These are phyloP conservation scores for Ypsolopha sequella DNA, from an alignment of 2,888 invertebrate genomes.

Conservation along the genomic window DNA sequence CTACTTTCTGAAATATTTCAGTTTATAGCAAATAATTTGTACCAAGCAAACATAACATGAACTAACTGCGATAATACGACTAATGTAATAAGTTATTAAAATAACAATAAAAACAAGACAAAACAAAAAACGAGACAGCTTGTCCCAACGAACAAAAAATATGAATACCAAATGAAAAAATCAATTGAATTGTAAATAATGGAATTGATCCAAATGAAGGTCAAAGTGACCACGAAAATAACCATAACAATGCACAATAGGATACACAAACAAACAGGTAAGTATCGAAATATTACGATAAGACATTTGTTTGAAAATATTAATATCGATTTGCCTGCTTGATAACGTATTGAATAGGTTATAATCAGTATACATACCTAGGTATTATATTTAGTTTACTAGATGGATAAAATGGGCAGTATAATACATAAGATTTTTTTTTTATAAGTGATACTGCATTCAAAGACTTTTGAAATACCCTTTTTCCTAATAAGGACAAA, in stretches of 20 bases:
- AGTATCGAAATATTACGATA: too few relatives aligned
- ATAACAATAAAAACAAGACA: conserved; percentile 1
- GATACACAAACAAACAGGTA: background rate
- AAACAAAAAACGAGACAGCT: background rate
- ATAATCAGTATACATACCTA: too few relatives aligned
- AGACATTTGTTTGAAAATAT: too few relatives aligned
- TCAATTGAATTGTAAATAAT: conserved; percentile 3
- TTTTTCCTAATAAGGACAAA: too few relatives aligned
- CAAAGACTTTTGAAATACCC: too few relatives aligned
- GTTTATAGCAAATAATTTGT: background rate
- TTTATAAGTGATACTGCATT: too few relatives aligned
- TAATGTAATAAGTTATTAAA: conserved; percentile 5
- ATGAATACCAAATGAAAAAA: background rate
- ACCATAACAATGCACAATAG: conserved; percentile 3
- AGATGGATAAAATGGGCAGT: too few relatives aligned
- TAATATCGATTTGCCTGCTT: too few relatives aligned
- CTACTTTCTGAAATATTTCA: too few relatives aligned
- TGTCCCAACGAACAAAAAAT: background rate
- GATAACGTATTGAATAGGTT: too few relatives aligned
- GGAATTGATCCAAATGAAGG: conserved; percentile 10
- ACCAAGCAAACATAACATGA: background rate
- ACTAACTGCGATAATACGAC: conserved; percentile 8
- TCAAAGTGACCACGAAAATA: conserved; percentile 10
- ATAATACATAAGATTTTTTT: too few relatives aligned
- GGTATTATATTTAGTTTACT: too few relatives aligned